Base-by-base conservation (phyloP, 2,888 invertebrate genomes). In the Corbicula japonica region DNA sequence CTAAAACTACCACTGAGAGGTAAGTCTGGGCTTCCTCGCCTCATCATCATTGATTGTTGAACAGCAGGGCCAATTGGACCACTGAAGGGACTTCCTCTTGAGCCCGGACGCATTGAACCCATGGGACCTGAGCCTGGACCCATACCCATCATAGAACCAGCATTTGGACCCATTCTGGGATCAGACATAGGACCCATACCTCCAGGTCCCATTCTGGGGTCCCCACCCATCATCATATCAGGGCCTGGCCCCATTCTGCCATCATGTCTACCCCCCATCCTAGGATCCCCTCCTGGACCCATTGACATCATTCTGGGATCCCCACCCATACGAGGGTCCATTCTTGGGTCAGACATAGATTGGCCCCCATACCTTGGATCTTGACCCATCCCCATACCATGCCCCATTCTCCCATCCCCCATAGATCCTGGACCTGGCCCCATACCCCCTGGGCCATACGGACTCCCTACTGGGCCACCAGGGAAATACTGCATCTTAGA, bases 401-500 rank as follows among this genome's bases (percentile, higher is more conserved):
- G 73, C 32, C 74, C 71, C 69, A 72, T 72, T 71, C 78, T 76
- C 10, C 73, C 70, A 28, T 74, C 79, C 34, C 62, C 62, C 3
- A 63, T 50, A 21, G 63, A 61, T 21, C 83, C 83, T 21, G 82
- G 76, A 6, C 76, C 87, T 28, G 80, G 74, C 0, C 79, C 83
- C 70, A 87, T 83, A 2, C 77, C 78, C 15, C 73, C 76, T 41
- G 75, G 74, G 30, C 82, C 73, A 71, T 80, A 77, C 28, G 54
- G 61, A 70, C 84, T 50, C 71, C 77, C 60, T 44, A n/a, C n/a
- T n/a, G n/a, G n/a, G n/a, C 73, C 71, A 48, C 84, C 85, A 26
- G 91, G 88, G 74, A 97, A 97, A 94, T 97, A 97, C 90, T 96
- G 96, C 87, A 97, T 95, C 91, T 96, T 95, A 86, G 95, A 95